These are phyloP conservation scores for Oscheius sp. DNA, from an alignment of 2,888 invertebrate species.

Conservation along the genomic window DNA sequence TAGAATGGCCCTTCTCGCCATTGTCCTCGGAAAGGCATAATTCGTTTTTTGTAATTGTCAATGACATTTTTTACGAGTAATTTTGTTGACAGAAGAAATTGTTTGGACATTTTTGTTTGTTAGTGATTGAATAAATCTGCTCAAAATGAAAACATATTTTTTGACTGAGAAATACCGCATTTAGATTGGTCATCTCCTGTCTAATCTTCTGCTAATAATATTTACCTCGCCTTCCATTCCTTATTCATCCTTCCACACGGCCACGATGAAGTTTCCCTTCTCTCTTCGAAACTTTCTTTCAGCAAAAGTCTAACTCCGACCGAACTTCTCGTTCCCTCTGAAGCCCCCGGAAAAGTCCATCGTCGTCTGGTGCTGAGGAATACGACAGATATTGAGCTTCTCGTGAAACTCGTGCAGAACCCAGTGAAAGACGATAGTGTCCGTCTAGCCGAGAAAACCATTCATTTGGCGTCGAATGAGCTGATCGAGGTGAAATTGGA, in stretches of 20 bases:
- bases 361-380: constrained; percentile 21
- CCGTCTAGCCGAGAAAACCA: not conserved
- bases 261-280: not conserved
- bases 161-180: no score
- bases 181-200: no score
- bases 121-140: no score
- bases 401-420: constrained; percentile 10
- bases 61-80: constrained; percentile 1
- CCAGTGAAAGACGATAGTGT: not conserved
- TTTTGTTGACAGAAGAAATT: no score
- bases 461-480: not conserved
- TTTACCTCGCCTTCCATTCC: no score
- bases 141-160: no score
- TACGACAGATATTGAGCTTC: not conserved
- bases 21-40: constrained; percentile 79
- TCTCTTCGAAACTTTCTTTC: not conserved
- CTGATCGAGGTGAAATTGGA: not conserved
- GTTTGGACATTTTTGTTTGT: no score
- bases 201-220: no score
- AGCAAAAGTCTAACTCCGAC: not conserved
- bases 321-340: constrained; percentile 1
- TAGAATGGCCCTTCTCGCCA: constrained; percentile 93
- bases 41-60: not conserved
- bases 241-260: no score
- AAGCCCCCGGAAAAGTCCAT: not conserved